These are phyloP conservation scores for Aptenodytes forsteri DNA, from an alignment of 2,113 vertebrate genomes.

Conservation along the genomic window DNA sequence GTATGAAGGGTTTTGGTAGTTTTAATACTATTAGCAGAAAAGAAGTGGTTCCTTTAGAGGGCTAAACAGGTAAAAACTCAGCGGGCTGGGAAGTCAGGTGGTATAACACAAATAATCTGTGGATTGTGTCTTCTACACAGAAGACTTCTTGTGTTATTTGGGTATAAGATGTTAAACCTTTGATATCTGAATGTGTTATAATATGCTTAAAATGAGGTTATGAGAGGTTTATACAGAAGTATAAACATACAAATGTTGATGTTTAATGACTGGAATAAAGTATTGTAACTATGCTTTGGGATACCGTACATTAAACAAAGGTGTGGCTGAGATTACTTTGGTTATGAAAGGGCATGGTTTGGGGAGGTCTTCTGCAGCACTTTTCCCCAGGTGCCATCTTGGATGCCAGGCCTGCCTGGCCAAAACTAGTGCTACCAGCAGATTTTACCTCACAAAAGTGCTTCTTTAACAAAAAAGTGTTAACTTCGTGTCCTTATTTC, in stretches of 20 bases:
- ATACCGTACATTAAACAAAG: not conserved
- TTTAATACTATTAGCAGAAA: not conserved
- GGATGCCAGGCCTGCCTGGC: not conserved
- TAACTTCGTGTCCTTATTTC: not conserved
- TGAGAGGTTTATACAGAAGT: not conserved
- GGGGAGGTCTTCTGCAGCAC: not conserved
- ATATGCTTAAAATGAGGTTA: not conserved
- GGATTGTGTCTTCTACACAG: not conserved
- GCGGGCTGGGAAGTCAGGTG: not conserved
- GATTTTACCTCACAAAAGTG: not conserved
- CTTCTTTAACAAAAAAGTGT: not conserved
- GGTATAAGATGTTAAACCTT: not conserved
- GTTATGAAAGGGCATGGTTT: not conserved
- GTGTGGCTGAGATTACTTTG: not conserved
- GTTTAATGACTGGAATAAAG: not conserved
- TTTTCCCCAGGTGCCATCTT: not conserved
- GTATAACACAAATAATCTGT: not conserved
- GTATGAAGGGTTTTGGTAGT: not conserved
- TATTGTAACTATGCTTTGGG: not conserved
- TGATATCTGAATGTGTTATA: not conserved
- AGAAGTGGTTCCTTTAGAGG: not conserved
- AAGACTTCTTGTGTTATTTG: not conserved
- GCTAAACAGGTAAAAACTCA: not conserved
- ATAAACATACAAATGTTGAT: not conserved
- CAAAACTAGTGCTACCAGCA: not conserved